A percentile compares a stretch with the other conserved stretches of the same genome.
phyloP scores from a whole-genome alignment of 2,888 invertebrate genomes.

The Clunio marinus region DNA sequence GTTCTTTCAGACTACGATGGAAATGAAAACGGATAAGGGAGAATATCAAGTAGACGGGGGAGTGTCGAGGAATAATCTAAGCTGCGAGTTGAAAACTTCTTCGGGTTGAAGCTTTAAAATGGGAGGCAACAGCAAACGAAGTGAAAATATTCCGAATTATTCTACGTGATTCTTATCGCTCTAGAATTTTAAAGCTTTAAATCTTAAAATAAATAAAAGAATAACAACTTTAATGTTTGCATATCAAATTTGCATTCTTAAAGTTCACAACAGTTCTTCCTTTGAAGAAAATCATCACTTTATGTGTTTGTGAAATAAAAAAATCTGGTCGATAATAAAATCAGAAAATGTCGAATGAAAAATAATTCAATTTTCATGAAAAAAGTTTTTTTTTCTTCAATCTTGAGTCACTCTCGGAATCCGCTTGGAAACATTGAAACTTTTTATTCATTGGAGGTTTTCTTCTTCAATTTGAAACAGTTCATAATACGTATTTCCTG shows the following conservation, averaged over 20 bases:
- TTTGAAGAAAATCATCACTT: neutral
- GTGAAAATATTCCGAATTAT: slow-evolving; percentile 32
- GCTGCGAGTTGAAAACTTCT: neutral
- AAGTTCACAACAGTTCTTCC: neutral
- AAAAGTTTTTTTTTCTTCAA: neutral
- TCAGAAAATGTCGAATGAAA: neutral
- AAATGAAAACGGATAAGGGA: neutral
- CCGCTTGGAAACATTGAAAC: neutral
- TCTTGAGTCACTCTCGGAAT: neutral
- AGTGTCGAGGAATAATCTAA: slow-evolving; percentile 9
- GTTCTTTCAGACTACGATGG: neutral
- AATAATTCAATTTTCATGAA: neutral
- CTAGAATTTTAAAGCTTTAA: neutral
- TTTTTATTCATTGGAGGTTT: neutral
- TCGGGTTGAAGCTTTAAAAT: neutral
- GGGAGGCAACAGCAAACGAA: slow-evolving; percentile 30
- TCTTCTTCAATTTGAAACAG: neutral
- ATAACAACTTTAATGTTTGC: slow-evolving; percentile 20
- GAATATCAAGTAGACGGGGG: neutral
- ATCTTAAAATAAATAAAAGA: neutral
- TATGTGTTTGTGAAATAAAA: neutral
- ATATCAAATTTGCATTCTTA: neutral
- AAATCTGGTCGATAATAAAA: neutral
- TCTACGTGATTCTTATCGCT: neutral
- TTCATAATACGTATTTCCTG: too few relatives aligned